These are phyloP conservation scores for Nymphalis io DNA, from an alignment of 1,140 invertebrate genomes.

Conservation along the genomic window DNA sequence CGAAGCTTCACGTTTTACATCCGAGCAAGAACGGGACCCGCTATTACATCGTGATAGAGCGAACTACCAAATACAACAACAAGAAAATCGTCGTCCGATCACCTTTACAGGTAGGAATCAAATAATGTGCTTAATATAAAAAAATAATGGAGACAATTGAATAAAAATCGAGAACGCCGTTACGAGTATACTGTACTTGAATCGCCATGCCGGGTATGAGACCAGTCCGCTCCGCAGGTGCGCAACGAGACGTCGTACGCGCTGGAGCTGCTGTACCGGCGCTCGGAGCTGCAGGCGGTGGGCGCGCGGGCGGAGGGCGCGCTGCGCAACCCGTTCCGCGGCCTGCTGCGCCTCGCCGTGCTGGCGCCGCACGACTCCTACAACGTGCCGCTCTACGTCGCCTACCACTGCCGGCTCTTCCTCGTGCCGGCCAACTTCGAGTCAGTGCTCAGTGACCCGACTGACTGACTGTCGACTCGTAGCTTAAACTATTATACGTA, in stretches of 20 bases:
- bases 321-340: conserved; percentile 88
- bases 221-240: conserved; percentile 77
- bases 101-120: conserved; percentile 86
- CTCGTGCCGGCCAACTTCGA: conserved; percentile 85
- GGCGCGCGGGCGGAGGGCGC: conserved; percentile 84
- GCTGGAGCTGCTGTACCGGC: conserved; percentile 88
- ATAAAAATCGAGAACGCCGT: too few species aligned
- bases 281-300: conserved; percentile 83
- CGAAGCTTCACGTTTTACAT: conserved; percentile 86
- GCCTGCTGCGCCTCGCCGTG: conserved; percentile 86
- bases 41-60: conserved; percentile 86
- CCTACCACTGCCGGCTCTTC: conserved; percentile 90
- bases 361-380: conserved; percentile 88
- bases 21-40: conserved; percentile 84
- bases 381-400: conserved; percentile 88
- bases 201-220: neutral
- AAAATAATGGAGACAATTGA: neutral
- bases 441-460: conserved; percentile 43
- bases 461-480: too few species aligned
- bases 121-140: neutral
- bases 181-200: too few species aligned
- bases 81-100: conserved; percentile 86
- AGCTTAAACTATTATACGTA: too few species aligned
- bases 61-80: conserved; percentile 82
- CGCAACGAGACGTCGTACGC: conserved; percentile 89